Base-by-base conservation (phyloP, 1,140 invertebrate genomes). In the Papilio glaucus region DNA sequence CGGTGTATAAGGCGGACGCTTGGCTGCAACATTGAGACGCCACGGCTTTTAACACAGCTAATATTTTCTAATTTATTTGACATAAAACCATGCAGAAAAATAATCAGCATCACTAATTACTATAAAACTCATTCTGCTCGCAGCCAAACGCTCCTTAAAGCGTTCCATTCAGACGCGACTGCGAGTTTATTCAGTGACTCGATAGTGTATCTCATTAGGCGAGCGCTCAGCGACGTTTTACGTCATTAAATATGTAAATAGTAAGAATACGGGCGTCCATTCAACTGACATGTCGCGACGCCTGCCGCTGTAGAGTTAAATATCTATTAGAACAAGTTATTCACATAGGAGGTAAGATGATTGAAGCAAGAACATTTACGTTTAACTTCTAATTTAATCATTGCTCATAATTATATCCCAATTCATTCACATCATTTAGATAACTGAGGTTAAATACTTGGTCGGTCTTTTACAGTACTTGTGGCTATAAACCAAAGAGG, bases 241-340 rank as follows among this genome's bases (percentile, higher is more conserved):
- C 80, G 83, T 89, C 88, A 88, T 91, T 89, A 87, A 88, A 85
- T 88, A 91, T 91, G 89, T 86, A 88, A 91, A 91, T 89, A 85
- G 76, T 84, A 78, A 82, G 81, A 87, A 88, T 85, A 89, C 82
- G 83, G 80, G 72, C 81, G 85, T 88, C 88, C 81, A 87, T 87
- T 89, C 82, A 84, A 65, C 75, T 84, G 87, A 89, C 89, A 91
- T 86, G 86, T 87, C 79, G 84, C 80, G 82, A 82, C 82, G 85
- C 72, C 78, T 76, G 72, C n/a, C 77, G 76, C 74, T 74, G 60
- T 73, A 83, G 84, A 81, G 45, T 77, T 86, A 77, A 53, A 26
- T 65, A 79, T 81, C 75, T 88, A 63, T 83, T 45, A 72, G 78
- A 80, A 77, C 49, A 18, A 45, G 70, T 39, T 9, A 42, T 38